These are phyloP conservation scores for Perca fluviatilis DNA, from an alignment of 2,113 vertebrate genomes.

Conservation along the genomic window DNA sequence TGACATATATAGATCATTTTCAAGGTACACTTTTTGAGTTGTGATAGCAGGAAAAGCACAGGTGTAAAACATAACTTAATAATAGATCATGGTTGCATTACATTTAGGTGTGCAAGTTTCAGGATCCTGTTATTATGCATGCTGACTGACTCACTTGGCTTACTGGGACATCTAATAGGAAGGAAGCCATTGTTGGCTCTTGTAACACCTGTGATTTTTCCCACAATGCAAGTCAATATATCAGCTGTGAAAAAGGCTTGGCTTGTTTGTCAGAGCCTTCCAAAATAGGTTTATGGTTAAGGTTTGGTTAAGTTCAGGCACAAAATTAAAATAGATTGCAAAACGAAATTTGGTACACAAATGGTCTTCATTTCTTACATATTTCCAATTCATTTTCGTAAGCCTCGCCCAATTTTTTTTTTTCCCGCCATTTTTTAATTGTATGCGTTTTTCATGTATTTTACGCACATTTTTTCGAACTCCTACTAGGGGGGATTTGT, in stretches of 20 bases:
- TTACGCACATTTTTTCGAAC: no score
- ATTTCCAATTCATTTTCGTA: no score
- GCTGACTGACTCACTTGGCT: background rate
- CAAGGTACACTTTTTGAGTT: background rate
- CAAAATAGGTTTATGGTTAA: background rate
- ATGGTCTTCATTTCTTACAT: no score
- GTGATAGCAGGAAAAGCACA: conserved; percentile 2
- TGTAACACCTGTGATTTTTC: background rate
- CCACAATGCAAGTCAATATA: background rate
- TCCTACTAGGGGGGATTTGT: no score
- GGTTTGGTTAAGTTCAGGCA: background rate
- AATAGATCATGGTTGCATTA: background rate
- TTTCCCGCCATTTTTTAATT: no score
- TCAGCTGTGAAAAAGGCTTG: background rate
- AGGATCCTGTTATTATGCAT: background rate
- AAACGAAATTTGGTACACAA: no score
- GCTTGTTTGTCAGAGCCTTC: background rate
- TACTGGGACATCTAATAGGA: background rate
- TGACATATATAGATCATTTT: background rate
- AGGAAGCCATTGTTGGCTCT: background rate
- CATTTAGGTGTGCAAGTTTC: background rate
- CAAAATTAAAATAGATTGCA: background rate
- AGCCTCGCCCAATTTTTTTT: no score
- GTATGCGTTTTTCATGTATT: no score
- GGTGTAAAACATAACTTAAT: background rate